Evolutionary conservation across 2,113 vertebrate genomes (phyloP), one percentile per base, ranked within the genome.

Genomic region (Rhinoptilus africanus): DNA sequence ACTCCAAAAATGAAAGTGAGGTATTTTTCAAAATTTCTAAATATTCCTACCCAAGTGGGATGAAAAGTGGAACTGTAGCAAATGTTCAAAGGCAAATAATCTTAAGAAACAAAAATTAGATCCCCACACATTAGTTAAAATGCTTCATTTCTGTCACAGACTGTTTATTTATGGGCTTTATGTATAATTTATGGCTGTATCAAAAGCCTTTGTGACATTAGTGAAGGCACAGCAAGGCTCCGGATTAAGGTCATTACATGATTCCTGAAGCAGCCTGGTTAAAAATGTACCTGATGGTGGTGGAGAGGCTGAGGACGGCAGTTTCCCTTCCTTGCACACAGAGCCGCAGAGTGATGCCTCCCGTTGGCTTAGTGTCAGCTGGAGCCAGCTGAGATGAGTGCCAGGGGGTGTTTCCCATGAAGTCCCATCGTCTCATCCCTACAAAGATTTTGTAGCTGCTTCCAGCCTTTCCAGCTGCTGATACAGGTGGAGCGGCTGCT

Each of bases 351-450:
- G 41, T 3, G 1, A 28, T 47, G 23, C 67, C 48, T 77, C 4
- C 0, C 8, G 48, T 62, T 57, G 39, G 34, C 53, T 45, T 77
- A 17, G 24, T 34, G n/a, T 37, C 67, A 77, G 57, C 45, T 56
- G 54, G 27, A 76, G 34, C n/a, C 0, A 2, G 30, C 50, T 80
- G 37, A 75, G 35, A 23, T 0, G 0, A 74, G 22, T 1, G 0
- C 45, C 43, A 63, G 7, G 2, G 9, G 6, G 1, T 50, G 9
- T 71, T 84, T 77, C 15, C 37, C 22, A 27, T 3, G 1, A 83
- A 54, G 9, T 32, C 35, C 30, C 34, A 22, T 7, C 0, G 11
- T 48, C 47, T 21, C 21, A 22, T 48, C 47, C 47, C 21, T 48
- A 48, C 47, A 48, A 48, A 81, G 63, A 56, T 30, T 76, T 73